Evolutionary conservation across 2,888 invertebrate species (phyloP), one percentile per base, ranked within the genome.

Genomic region (Protodeltote pygarga): DNA sequence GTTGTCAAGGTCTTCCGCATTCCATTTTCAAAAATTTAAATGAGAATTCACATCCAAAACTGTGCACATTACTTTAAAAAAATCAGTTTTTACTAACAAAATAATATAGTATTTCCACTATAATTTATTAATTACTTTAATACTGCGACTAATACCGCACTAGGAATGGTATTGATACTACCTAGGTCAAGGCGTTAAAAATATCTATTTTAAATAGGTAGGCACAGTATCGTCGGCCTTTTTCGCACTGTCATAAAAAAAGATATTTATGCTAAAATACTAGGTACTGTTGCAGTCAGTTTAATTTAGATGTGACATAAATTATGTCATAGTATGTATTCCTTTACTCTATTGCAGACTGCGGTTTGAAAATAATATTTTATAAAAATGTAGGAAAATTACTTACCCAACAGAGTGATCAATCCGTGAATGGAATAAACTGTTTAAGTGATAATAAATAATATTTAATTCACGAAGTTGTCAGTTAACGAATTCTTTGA

Each of bases 121-220:
- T 27, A 50, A 70, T 34, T 58, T 39, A 47, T 52, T 64, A 77
- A 72, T 72, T 76, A 68, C 76, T 69, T 78, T n/a, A n/a, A n/a
- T n/a, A n/a, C n/a, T n/a, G n/a, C n/a, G 73, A 81, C 20, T 24
- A 29, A 28, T 45, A 50, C 66, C 50, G 59, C 55, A 62, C 54
- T 58, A 45, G 58, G 73, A 77, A 81, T 81, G 69, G 63, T 79
- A 80, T 81, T 81, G 77, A 55, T 61, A 46, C 49, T 16, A 62
- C 75, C 65, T 77, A 81, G 88, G 87, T 87, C 88, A 87, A 87
- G 86, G 85, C 67, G 59, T 57, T 53, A 19, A 62, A 73, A 71
- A 71, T 67, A 62, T 76, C 74, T 79, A 83, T 83, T 86, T 81
- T 71, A 70, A n/a, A n/a, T n/a, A n/a, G n/a, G n/a, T n/a, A n/a